Evolutionary conservation across 2,888 invertebrate species (phyloP), one percentile per base, ranked within the genome.

Genomic region (Aporophyla nigra): DNA sequence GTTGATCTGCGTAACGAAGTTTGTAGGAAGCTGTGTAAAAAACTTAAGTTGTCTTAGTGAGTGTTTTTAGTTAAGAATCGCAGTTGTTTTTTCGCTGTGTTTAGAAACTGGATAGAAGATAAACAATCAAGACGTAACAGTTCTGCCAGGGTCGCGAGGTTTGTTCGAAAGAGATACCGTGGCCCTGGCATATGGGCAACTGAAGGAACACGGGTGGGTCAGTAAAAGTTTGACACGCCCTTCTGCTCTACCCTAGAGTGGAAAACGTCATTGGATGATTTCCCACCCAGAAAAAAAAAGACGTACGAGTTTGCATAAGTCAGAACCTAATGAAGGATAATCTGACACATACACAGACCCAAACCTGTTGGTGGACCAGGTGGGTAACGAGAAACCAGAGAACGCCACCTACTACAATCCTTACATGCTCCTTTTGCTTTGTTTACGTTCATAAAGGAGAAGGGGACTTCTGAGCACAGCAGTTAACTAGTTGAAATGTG

Each of bases 1-100:
- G 88, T 88, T 85, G 87, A 89, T 90, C 85, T 74, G 70, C 80
- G 80, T 85, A 87, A 87, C 77, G 83, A 77, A 83, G 83, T 88
- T 86, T 84, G 84, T 80, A 63, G 65, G 19, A 67, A 76, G 77
- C 62, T 66, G 40, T 54, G 69, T 58, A 71, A 73, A 27, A 80
- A 74, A 54, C 53, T 63, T 61, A 49, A 51, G 24, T 51, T 65
- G 27, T 70, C 54, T 74, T 61, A 12, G 10, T 54, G 14, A 72
- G 10, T 58, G 24, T 12, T 74, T 80, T 62, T 27, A 56, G 14
- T 61, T 54, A 72, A 53, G 19, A 16, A 53, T 33, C 12, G 43
- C 21, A 6, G 12, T 16, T 27, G 12, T 1, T 49, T 49, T 46
- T 16, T 16, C n/a, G 3, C 21, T 62, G 77, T 49, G 16, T 24